Base-by-base conservation (phyloP, 2,888 invertebrate species). In the Merodon equestris region DNA sequence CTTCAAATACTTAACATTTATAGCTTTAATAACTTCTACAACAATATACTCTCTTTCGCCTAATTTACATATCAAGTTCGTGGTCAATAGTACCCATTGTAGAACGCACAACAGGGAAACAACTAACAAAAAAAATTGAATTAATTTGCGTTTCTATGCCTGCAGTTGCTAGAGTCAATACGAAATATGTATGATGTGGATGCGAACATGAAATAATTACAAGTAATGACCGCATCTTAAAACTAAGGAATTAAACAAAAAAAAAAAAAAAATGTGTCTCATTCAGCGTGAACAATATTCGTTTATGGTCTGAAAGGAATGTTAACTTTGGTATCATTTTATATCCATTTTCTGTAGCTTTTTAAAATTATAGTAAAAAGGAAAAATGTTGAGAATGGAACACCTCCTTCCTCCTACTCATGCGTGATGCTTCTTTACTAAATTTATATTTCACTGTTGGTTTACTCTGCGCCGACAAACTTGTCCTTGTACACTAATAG, bases 291-390 rank as follows among this genome's bases (percentile, higher is more conserved):
- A 60, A 57, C 68, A 60, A 66, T 47, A 63, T 58, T 58, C 44
- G 50, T 68, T 79, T 74, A 64, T 74, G 64, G 54, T 74, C 66
- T 71, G 74, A 81, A 81, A 81, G 81, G 81, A 81, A 81, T 81
- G 81, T 81, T 81, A 79, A 75, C 81, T 81, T 81, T 81, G 81
- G 81, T 81, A 81, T 81, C 75, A 81, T 81, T 81, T 81, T 61
- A 67, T 61, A 48, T 79, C 72, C 18, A 27, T 61, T 66, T 51
- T n/a, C 12, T 40, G n/a, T 40, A 10, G 2, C 18, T 9, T 17
- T 47, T 47, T 5, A 4, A 27, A 7, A 27, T 27, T 27, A 27
- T 27, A 27, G 27, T 7, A 4, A 27, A 27, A 27, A 27, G 3
- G 27, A n/a, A n/a, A n/a, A n/a, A n/a, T n/a, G n/a, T n/a, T n/a